phyloP scores from a whole-genome alignment of 2,797 vertebrate genomes.

The Paguma larvata region DNA sequence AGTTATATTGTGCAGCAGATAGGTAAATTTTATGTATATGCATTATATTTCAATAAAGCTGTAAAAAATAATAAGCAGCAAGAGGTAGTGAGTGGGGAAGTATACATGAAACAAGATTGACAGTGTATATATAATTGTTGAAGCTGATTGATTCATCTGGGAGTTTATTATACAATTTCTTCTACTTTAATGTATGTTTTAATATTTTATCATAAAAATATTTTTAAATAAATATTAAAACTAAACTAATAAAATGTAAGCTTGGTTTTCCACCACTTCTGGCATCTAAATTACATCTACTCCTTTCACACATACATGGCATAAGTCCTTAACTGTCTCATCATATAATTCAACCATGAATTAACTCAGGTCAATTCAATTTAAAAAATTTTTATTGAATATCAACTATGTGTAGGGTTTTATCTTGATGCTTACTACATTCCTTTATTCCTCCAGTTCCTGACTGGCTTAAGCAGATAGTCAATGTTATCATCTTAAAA shows the following conservation, averaged over 20 bases:
- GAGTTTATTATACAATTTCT: not conserved
- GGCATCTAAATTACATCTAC: not conserved
- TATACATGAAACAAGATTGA: not conserved
- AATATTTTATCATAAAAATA: slow-evolving; percentile 11
- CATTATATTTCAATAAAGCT: not conserved
- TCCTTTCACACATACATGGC: not conserved
- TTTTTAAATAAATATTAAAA: slow-evolving; percentile 8
- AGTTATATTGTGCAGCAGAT: not conserved
- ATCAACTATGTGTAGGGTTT: not conserved
- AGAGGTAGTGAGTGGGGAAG: not conserved
- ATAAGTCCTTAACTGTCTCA: not conserved
- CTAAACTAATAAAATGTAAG: not conserved
- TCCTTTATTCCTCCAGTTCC: not conserved
- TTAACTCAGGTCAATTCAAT: not conserved
- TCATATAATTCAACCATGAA: not conserved
- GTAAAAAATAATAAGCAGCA: not conserved
- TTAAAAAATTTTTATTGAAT: not conserved
- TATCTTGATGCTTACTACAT: not conserved
- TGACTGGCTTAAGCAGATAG: not conserved
- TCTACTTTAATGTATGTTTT: not conserved
- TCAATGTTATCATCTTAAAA: not conserved
- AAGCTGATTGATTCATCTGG: not conserved
- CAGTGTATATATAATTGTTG: not conserved
- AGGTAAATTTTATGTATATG: not conserved
- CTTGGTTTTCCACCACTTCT: not conserved